Base-by-base conservation (phyloP, 1,140 invertebrate species). In the Drosophila equinoxialis region DNA sequence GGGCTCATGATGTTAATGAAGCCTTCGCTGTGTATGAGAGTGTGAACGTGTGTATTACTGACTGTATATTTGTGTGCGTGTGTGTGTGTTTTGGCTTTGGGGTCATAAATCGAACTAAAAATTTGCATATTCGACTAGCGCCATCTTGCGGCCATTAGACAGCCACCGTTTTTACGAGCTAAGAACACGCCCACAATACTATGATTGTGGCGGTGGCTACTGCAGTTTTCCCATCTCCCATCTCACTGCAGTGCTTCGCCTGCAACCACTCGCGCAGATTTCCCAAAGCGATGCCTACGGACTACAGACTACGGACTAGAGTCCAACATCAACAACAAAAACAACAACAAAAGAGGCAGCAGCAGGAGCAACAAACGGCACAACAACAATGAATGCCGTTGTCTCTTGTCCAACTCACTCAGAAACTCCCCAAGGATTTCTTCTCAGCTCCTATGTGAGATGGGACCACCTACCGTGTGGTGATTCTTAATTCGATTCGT, bases 401-500 rank as follows among this genome's bases (percentile, higher is more conserved):
- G 39, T 62, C 60, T 62, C 14, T 51, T 48, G 62, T 54, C 73
- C 55, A 77, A 76, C 74, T 76, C 73, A 77, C 73, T 76, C 74
- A 66, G 66, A 14, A 42, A 65, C 57, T 62, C 73, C 74, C 74
- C 30, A 23, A 55, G 74, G 75, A 67, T 77, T 74, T 71, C 64
- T 42, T 68, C 68, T 65, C 55, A 54, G 65, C 51, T 66, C 59
- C 68, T 55, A 58, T 54, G 73, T 60, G 73, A 79, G 69, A 62
- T 76, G 75, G 70, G 75, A 70, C 75, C 75, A 77, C 75, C 75
- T 77, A 68, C 65, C 65, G 67, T 80, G 65, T 81, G 74, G 74
- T 77, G 76, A 80, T 87, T 90, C 90, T 91, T 91, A 91, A 91
- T 91, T 91, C 84, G 90, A 91, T 91, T 91, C 89, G 89, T 90